Evolutionary conservation across 2,888 invertebrate genomes (phyloP).

Genomic region (Hypolimnas misippus): DNA sequence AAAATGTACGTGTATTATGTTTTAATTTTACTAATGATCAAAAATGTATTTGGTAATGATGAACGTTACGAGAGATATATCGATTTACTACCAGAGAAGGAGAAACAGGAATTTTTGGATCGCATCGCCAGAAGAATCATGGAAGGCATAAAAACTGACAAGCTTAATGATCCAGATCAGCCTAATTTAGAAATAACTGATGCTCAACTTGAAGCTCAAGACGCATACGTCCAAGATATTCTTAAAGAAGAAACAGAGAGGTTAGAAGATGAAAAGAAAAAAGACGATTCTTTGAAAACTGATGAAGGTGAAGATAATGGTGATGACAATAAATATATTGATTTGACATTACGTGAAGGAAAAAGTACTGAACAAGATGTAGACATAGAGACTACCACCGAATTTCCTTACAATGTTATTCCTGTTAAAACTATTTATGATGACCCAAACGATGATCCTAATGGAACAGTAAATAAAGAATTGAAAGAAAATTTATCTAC

Average conservation of each 20-base stretch:
- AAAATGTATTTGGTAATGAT: slow-evolving; percentile 36
- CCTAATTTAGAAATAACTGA: slow-evolving; percentile 55
- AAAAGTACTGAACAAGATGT: too few relatives aligned
- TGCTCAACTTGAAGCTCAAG: slow-evolving; percentile 55
- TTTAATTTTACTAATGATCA: slow-evolving; percentile 44
- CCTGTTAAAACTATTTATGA: slow-evolving; percentile 46
- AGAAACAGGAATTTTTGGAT: slow-evolving; percentile 65
- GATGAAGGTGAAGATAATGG: slow-evolving; percentile 25
- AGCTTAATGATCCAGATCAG: slow-evolving; percentile 39
- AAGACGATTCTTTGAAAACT: slow-evolving; percentile 22
- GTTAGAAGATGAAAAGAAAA: slow-evolving; percentile 38
- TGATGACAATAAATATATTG: slow-evolving; percentile 40
- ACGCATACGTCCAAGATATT: slow-evolving; percentile 58
- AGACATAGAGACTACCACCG: slow-evolving; percentile 26
- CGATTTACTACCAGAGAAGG: slow-evolving; percentile 63
- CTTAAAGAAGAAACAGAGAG: slow-evolving; percentile 60
- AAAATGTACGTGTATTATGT: slow-evolving; percentile 52
- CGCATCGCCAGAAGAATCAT: slow-evolving; percentile 65
- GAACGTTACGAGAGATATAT: slow-evolving; percentile 63
- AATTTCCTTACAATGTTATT: slow-evolving; percentile 36
- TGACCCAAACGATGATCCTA: slow-evolving; percentile 11
- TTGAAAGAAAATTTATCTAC: slow-evolving; percentile 1
- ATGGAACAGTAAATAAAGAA: neutral
- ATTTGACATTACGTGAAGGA: slow-evolving; percentile 44
- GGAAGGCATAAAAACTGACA: slow-evolving; percentile 53